A percentile compares a stretch with the other conserved stretches of the same genome.
Conservation (phyloP, 2,113 vertebrate species). For the Tonatia bakeri region DNA sequence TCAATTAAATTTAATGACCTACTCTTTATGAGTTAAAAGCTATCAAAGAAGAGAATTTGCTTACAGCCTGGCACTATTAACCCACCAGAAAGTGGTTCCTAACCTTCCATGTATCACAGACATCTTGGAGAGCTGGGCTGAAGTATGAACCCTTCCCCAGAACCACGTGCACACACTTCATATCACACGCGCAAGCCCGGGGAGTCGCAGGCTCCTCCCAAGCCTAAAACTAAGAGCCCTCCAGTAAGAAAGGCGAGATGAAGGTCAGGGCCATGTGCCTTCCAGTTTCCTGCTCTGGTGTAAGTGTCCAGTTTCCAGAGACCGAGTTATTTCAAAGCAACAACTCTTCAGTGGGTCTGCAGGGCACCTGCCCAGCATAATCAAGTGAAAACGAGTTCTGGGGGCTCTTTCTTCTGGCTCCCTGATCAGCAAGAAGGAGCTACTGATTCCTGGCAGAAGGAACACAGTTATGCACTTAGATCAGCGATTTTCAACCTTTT, state of each 20-base stretch:
- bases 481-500: not conserved
- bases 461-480: not conserved
- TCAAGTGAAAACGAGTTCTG: not conserved
- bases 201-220: not conserved
- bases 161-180: not conserved
- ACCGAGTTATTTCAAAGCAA: not conserved
- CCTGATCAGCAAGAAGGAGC: not conserved
- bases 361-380: not conserved
- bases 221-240: not conserved
- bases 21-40: not conserved
- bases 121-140: not conserved
- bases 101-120: not conserved
- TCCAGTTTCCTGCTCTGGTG: not conserved
- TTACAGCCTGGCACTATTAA: not conserved
- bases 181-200: not conserved
- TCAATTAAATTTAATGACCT: not conserved
- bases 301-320: not conserved
- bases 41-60: not conserved
- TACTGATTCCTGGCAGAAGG: not conserved
- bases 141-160: not conserved
- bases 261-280: not conserved
- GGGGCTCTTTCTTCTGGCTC: not conserved
- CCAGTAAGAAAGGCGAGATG: not conserved
- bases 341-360: not conserved
- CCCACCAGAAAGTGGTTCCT: not conserved